Percentiles rank a stretch among this genome's conserved stretches.
phyloP scores from a whole-genome alignment of 2,113 vertebrate genomes.

The Limanda limanda region DNA sequence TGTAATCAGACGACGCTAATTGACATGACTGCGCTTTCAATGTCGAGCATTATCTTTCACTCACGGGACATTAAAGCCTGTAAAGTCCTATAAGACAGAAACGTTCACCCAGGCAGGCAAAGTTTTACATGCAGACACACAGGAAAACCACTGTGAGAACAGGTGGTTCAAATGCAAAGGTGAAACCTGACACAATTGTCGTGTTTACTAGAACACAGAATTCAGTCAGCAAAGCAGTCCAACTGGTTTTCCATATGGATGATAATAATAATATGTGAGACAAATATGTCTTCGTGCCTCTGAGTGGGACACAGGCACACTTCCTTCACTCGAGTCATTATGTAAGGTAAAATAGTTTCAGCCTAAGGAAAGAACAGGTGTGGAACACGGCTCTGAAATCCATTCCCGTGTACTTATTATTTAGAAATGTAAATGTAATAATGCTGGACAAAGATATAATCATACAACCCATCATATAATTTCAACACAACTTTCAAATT shows the following conservation, averaged over 20 bases:
- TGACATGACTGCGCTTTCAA: not conserved
- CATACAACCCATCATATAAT: too few relatives aligned
- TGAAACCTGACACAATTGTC: not conserved
- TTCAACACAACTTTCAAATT: not conserved
- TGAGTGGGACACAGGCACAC: not conserved
- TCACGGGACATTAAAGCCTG: not conserved
- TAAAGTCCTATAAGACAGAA: not conserved
- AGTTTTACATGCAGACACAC: not conserved
- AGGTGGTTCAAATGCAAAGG: not conserved
- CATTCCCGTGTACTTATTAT: too few relatives aligned
- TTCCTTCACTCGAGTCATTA: too few relatives aligned
- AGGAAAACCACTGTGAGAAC: not conserved
- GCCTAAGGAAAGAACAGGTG: too few relatives aligned
- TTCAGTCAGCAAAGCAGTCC: not conserved
- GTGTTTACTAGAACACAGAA: not conserved
- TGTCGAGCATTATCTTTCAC: not conserved
- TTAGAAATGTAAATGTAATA: too few relatives aligned
- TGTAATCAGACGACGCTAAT: not conserved
- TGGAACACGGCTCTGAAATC: too few relatives aligned
- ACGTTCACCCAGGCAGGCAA: too few relatives aligned
- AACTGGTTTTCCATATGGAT: conserved; percentile 34
- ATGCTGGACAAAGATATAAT: too few relatives aligned
- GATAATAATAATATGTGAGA: not conserved
- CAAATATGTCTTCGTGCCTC: not conserved
- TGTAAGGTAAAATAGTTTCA: too few relatives aligned